Evolutionary conservation across 2,888 invertebrate species (phyloP).

Genomic region (Leucophenga maculata): DNA sequence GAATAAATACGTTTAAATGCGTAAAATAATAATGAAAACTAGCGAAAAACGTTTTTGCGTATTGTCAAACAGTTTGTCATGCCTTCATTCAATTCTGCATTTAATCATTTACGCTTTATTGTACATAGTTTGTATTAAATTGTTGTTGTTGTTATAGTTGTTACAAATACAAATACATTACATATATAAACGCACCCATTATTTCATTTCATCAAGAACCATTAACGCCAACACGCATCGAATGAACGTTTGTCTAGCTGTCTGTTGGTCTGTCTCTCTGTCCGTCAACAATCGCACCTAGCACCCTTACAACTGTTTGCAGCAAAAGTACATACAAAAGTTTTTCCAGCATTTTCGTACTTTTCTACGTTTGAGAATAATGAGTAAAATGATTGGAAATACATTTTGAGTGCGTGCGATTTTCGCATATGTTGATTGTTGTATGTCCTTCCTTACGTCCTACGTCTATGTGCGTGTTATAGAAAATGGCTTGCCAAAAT

Average conservation of each 20-base stretch:
- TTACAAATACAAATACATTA: slow-evolving; percentile 66
- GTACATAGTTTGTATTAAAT: slow-evolving; percentile 24
- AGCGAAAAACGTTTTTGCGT: slow-evolving; percentile 63
- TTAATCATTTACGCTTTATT: slow-evolving; percentile 53
- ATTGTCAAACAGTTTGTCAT: slow-evolving; percentile 39
- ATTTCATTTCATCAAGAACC: slow-evolving; percentile 65
- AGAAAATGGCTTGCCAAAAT: not conserved
- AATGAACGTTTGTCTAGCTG: not conserved
- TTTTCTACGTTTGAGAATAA: slow-evolving; percentile 47
- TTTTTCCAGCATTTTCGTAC: not conserved
- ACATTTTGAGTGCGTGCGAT: slow-evolving; percentile 56
- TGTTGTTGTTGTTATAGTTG: slow-evolving; percentile 37
- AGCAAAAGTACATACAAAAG: slow-evolving; percentile 17
- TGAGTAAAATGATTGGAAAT: slow-evolving; percentile 67
- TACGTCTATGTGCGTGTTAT: not conserved
- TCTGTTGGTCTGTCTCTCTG: not conserved
- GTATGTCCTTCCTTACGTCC: not conserved
- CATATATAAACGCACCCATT: slow-evolving; percentile 69
- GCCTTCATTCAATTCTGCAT: slow-evolving; percentile 46
- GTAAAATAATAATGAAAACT: slow-evolving; percentile 64
- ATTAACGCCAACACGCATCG: slow-evolving; percentile 30
- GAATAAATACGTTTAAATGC: slow-evolving; percentile 68
- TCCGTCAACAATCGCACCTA: not conserved
- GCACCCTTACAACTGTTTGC: not conserved
- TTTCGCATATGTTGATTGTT: slow-evolving; percentile 41